These are phyloP conservation scores for Micronycteris hirsuta DNA, from an alignment of 2,113 vertebrate genomes.

Conservation along the genomic window DNA sequence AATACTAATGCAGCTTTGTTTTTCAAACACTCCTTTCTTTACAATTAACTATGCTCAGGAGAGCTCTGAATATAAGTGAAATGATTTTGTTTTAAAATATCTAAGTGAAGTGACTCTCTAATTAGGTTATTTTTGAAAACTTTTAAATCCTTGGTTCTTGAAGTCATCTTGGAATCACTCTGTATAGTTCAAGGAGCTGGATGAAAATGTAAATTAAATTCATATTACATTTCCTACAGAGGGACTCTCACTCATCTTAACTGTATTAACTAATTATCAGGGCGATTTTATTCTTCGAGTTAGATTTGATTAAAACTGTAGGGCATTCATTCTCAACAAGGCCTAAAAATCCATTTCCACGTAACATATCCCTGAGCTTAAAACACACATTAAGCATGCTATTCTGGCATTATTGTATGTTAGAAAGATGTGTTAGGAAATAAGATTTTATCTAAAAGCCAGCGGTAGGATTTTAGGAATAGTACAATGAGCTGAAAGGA, in stretches of 20 bases:
- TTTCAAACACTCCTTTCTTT: neutral
- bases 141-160: neutral
- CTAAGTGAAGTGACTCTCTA: neutral
- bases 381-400: neutral
- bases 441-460: conserved; percentile 8
- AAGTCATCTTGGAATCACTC: neutral
- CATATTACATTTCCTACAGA: conserved; percentile 7
- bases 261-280: neutral
- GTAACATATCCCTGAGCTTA: conserved; percentile 30
- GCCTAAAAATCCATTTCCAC: neutral
- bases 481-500: neutral
- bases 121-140: conserved; percentile 22
- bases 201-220: conserved; percentile 42
- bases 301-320: conserved; percentile 33
- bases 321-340: conserved; percentile 12
- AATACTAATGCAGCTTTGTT: neutral
- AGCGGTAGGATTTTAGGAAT: neutral
- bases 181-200: neutral
- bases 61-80: neutral
- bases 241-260: neutral
- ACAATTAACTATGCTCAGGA: neutral
- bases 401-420: neutral
- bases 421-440: neutral
- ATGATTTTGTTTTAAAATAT: conserved; percentile 14
- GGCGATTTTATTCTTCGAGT: neutral